Evolutionary conservation across 2,888 invertebrate genomes (phyloP).

Genomic region (Archaeoteleia sp.): DNA sequence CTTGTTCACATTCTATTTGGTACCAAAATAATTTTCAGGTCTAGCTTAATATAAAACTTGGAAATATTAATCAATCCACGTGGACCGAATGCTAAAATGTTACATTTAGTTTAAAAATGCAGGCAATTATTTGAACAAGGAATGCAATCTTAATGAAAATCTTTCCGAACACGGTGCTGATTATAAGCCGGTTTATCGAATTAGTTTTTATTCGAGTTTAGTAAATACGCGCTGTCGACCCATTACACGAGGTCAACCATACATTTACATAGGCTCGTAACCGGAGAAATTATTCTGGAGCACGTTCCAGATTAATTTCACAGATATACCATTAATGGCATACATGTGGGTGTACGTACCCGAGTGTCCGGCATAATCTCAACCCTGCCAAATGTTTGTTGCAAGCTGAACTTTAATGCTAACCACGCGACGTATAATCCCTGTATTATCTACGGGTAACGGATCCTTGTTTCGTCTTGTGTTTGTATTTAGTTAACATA

Average conservation of each 20-base stretch:
- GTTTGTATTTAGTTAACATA: conserved; percentile 31
- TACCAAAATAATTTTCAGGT: conserved; percentile 53
- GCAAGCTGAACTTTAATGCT: conserved; percentile 29
- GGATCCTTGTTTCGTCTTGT: conserved; percentile 9
- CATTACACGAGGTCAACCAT: conserved; percentile 48
- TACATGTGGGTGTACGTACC: conserved; percentile 26
- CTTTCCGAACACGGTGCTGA: conserved; percentile 14
- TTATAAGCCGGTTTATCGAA: conserved; percentile 1
- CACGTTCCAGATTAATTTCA: conserved; percentile 61
- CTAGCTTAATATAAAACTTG: conserved; percentile 35
- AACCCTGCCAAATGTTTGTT: conserved; percentile 35
- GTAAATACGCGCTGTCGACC: conserved; percentile 27
- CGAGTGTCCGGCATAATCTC: conserved; percentile 4
- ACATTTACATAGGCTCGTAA: conserved; percentile 50
- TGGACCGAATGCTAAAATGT: no score
- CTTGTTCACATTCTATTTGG: conserved; percentile 44
- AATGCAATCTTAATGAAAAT: no score
- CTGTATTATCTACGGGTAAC: conserved; percentile 16
- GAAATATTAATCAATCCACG: no score
- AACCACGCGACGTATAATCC: conserved; percentile 43
- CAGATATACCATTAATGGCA: conserved; percentile 48
- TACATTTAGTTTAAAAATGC: no score
- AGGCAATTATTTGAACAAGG: no score
- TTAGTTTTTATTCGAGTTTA: conserved; percentile 31
- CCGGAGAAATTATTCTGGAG: conserved; percentile 60